Evolutionary conservation across 92 coral and sea anemone genomes (phyloP), one percentile per base, ranked within the genome.

Genomic region (Porites rus): DNA sequence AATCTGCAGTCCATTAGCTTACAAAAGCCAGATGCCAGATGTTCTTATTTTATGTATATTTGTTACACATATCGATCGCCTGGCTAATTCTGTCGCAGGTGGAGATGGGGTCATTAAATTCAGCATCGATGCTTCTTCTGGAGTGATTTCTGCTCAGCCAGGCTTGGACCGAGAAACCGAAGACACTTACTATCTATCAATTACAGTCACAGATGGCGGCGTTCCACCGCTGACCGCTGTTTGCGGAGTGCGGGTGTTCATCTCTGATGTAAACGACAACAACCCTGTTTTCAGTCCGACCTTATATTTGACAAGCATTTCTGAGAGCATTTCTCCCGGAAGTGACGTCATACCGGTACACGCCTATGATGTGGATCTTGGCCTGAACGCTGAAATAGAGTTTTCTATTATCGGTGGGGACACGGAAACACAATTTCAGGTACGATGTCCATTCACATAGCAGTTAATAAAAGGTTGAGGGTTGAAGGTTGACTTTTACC

Each of bases 301-400:
- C 13, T n/a, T 91, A 25, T 91, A 91, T 78, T 72, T 84, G 16
- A 88, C 94, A 22, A 91, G 94, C 79, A 91, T 91, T 25, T 88
- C 87, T 24, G 94, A 91, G 74, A 72, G 92, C 71, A 91, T 90
- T 61, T 51, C 90, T 65, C 68, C 92, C 68, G 94, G 94, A 60
- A 91, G 82, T 84, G 86, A 91, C 59, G 92, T 91, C 84, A 88
- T 91, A 79, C 90, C 92, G 51, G 94, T 91, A n/a, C 72, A 91
- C 72, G 94, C 94, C 1, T 68, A 74, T 66, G 94, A 91, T 51
- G 20, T 66, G 59, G 94, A 91, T 72, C 61, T 75, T 1, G 92
- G 94, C n/a, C 51, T 77, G n/a, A 91, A 91, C 78, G 92, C 92
- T 25, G 89, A 88, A 72, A 91, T 91, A 18, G 38, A 75, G 51